Evolutionary conservation across 35 echinoderm and acorn worm genomes (phyloP).

Genomic region (Ophiothrix spiculata): DNA sequence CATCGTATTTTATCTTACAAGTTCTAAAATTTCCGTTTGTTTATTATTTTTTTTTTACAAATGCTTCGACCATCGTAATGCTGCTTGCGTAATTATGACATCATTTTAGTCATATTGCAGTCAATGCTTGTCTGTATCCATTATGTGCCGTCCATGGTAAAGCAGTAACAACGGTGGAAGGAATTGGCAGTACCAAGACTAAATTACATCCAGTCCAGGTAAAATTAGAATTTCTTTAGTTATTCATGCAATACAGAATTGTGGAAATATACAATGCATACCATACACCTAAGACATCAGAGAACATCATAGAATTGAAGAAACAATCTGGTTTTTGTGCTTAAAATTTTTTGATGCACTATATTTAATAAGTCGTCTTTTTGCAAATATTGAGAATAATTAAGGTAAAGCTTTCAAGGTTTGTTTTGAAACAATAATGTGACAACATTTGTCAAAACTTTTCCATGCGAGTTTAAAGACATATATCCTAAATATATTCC

Average conservation of each 20-base stretch:
- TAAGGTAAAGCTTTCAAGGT: background rate
- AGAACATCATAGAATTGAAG: no score
- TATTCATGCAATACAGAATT: background rate
- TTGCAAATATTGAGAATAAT: no score
- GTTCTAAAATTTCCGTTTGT: no score
- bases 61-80: no score
- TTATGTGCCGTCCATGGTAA: conserved; percentile 62
- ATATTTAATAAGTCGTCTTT: no score
- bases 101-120: conserved; percentile 48
- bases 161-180: conserved; percentile 77
- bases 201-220: conserved; percentile 50
- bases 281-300: no score
- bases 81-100: background rate
- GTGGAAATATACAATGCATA: background rate
- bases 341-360: no score
- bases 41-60: no score
- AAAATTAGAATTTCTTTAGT: conserved; percentile 51
- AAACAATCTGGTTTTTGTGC: no score
- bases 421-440: background rate
- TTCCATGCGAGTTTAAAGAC: background rate
- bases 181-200: no score
- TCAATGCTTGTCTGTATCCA: conserved; percentile 66
- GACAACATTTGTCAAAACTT: background rate
- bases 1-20: no score
- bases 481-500: background rate